A percentile compares a stretch with the other conserved stretches of the same genome.
Conservation (phyloP, 2,797 vertebrate species). For the Falco naumanni region DNA sequence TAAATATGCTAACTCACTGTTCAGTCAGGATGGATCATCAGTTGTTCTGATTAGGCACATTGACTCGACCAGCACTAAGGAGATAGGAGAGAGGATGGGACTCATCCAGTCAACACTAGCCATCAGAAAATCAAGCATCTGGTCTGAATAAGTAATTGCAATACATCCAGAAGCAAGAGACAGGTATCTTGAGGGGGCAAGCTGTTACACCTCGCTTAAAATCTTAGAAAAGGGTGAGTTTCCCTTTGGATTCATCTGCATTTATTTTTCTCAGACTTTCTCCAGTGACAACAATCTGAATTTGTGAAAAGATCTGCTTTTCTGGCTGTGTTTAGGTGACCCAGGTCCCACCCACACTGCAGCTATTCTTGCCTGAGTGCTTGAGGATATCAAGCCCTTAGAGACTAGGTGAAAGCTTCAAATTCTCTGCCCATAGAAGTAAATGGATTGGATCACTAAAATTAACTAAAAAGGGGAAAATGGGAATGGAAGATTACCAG, state of each 20-base stretch:
- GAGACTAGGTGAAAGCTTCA: not conserved
- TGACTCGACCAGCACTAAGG: not conserved
- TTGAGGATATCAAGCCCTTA: not conserved
- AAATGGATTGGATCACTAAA: not conserved
- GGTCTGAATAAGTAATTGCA: not conserved
- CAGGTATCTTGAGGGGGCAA: not conserved
- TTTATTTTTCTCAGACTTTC: not conserved
- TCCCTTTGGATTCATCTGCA: not conserved
- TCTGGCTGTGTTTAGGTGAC: not conserved
- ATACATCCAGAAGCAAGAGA: not conserved
- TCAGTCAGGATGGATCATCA: not conserved
- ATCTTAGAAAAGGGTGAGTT: not conserved
- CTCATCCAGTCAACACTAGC: not conserved
- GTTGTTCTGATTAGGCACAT: not conserved
- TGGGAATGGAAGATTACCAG: slow-evolving; percentile 16
- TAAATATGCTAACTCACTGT: not conserved
- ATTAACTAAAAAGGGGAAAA: not conserved
- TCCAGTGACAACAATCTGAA: not conserved
- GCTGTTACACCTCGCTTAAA: not conserved
- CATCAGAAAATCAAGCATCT: not conserved
- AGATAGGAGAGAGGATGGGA: not conserved
- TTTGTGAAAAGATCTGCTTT: not conserved
- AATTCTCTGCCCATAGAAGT: not conserved
- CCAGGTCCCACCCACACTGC: fast-evolving
- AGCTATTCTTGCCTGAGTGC: not conserved